Percentiles rank a stretch among this genome's conserved stretches.
Conservation (phyloP, 2,113 vertebrate genomes). For the Tringa solitaria region DNA sequence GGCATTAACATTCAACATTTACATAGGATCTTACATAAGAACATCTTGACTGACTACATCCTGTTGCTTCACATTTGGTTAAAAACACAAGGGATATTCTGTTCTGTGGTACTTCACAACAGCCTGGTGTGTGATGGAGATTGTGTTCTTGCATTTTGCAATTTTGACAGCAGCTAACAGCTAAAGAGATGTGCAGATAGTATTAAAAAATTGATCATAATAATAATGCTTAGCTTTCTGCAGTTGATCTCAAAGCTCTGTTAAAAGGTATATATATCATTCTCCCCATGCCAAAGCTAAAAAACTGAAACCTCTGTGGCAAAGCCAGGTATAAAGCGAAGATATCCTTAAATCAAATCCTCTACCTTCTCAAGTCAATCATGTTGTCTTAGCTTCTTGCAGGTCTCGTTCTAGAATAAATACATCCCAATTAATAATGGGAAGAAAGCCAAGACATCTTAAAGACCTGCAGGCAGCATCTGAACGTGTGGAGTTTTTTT, state of each 20-base stretch:
- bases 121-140: neutral
- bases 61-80: slow-evolving; percentile 25
- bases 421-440: neutral
- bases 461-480: neutral
- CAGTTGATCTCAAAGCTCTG: neutral
- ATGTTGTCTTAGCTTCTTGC: neutral
- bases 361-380: neutral
- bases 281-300: neutral
- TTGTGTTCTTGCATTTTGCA: neutral
- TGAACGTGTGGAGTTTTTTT: neutral
- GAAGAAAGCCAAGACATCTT: neutral
- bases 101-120: neutral
- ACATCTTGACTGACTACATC: neutral
- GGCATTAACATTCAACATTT: neutral
- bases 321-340: neutral
- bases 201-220: neutral
- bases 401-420: neutral
- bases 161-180: neutral
- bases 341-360: neutral
- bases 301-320: neutral
- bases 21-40: neutral
- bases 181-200: neutral
- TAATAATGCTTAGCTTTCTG: neutral
- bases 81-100: neutral
- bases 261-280: neutral